These are phyloP conservation scores for Choristoneura fumiferana DNA, from an alignment of 1,140 invertebrate genomes.

Conservation along the genomic window DNA sequence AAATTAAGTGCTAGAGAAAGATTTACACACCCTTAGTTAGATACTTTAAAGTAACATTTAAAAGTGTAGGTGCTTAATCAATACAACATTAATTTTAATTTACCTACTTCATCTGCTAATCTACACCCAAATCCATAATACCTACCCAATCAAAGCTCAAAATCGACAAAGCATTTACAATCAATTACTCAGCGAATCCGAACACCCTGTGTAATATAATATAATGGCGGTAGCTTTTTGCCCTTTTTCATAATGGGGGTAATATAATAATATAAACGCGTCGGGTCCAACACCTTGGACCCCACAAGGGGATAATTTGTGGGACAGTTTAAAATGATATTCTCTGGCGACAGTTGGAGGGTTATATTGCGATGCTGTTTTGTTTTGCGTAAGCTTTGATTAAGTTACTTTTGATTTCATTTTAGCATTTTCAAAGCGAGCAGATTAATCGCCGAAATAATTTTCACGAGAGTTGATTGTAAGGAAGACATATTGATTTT, in stretches of 20 bases:
- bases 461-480: too few species aligned
- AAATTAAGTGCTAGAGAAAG: too few species aligned
- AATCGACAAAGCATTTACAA: slow-evolving; percentile 44
- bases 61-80: too few species aligned
- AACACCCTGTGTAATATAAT: slow-evolving; percentile 44
- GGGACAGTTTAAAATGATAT: slow-evolving; percentile 72
- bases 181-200: slow-evolving; percentile 73
- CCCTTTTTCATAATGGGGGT: slow-evolving; percentile 64
- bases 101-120: too few species aligned
- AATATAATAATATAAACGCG: slow-evolving; percentile 60
- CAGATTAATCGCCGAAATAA: too few species aligned
- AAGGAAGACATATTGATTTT: too few species aligned
- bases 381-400: slow-evolving; percentile 20
- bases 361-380: slow-evolving; percentile 21
- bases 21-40: too few species aligned
- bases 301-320: slow-evolving; percentile 70
- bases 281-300: slow-evolving; percentile 71
- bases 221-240: slow-evolving; percentile 64
- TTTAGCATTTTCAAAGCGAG: too few species aligned
- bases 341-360: slow-evolving; percentile 24
- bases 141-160: neutral
- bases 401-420: too few species aligned
- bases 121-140: too few species aligned
- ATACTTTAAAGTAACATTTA: too few species aligned
- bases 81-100: too few species aligned